These are phyloP conservation scores for Neogale vison DNA, from an alignment of 2,113 vertebrate genomes.

Conservation along the genomic window DNA sequence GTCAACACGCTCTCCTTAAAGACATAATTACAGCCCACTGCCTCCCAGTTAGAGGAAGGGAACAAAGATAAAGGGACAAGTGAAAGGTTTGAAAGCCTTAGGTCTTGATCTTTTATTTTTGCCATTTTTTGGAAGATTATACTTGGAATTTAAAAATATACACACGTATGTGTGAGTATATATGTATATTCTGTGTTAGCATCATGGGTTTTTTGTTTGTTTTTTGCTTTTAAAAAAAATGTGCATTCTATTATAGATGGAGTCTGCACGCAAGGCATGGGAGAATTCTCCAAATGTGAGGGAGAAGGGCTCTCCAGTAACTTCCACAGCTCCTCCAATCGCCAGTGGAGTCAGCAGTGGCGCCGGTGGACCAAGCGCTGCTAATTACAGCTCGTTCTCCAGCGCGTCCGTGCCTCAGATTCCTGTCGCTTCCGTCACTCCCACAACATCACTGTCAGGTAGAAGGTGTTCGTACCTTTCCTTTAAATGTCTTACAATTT, in stretches of 20 bases:
- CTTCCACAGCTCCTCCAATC: slow-evolving; percentile 93
- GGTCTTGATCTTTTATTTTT: not conserved
- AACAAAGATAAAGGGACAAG: not conserved
- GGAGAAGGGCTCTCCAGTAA: slow-evolving; percentile 95
- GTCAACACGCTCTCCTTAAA: not conserved
- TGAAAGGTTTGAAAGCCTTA: not conserved
- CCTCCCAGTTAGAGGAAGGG: not conserved
- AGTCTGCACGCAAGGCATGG: slow-evolving; percentile 98
- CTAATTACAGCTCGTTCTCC: slow-evolving; percentile 95
- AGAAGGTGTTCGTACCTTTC: not conserved
- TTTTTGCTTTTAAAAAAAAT: not conserved
- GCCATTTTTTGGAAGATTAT: not conserved
- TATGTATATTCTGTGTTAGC: not conserved
- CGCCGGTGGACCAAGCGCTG: slow-evolving; percentile 84
- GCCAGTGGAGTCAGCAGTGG: slow-evolving; percentile 80
- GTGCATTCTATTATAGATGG: slow-evolving; percentile 89
- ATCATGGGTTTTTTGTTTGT: not conserved
- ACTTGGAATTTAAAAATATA: not conserved
- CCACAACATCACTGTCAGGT: slow-evolving; percentile 97
- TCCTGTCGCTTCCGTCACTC: slow-evolving; percentile 97
- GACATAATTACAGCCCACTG: not conserved
- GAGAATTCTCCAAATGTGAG: slow-evolving; percentile 96
- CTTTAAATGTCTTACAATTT: not conserved
- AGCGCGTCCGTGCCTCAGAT: slow-evolving; percentile 96
- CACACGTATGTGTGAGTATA: not conserved